Evolutionary conservation across 2,113 vertebrate species (phyloP).

Genomic region (Pelodiscus sinensis): DNA sequence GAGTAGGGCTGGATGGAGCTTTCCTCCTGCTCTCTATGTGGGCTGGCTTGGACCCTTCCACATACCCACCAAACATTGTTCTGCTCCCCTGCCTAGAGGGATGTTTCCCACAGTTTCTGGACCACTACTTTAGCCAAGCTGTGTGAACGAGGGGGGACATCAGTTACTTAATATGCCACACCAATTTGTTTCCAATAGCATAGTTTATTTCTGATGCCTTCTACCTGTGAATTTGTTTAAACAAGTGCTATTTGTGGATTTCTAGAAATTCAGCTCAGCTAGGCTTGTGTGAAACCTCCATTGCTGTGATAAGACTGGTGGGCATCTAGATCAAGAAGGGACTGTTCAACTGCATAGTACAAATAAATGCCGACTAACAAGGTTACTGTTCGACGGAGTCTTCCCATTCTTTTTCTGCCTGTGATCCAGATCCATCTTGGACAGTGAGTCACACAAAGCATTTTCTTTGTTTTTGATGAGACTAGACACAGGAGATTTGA

Average conservation of each 20-base stretch:
- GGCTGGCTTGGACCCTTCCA: too few species aligned
- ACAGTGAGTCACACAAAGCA: not conserved
- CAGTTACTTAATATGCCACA: not conserved
- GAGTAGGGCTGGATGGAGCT: too few species aligned
- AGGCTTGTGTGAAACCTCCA: not conserved
- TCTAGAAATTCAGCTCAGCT: not conserved
- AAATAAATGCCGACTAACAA: not conserved
- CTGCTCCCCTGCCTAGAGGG: too few species aligned
- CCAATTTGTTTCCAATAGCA: not conserved
- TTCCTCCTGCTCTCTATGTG: too few species aligned
- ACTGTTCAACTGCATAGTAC: not conserved
- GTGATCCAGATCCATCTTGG: not conserved
- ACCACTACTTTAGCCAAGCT: too few species aligned
- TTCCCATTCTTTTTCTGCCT: not conserved
- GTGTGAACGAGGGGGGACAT: not conserved
- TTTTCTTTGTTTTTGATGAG: not conserved
- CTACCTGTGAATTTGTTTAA: not conserved
- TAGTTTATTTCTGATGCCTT: not conserved
- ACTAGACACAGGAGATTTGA: not conserved
- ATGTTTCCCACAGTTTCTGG: too few species aligned
- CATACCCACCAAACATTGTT: too few species aligned
- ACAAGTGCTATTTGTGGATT: not conserved
- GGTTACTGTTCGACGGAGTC: fast-evolving
- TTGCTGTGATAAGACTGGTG: not conserved
- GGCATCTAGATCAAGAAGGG: not conserved